phyloP scores from a whole-genome alignment of 2,113 vertebrate genomes.

The Podocnemis expansa region DNA sequence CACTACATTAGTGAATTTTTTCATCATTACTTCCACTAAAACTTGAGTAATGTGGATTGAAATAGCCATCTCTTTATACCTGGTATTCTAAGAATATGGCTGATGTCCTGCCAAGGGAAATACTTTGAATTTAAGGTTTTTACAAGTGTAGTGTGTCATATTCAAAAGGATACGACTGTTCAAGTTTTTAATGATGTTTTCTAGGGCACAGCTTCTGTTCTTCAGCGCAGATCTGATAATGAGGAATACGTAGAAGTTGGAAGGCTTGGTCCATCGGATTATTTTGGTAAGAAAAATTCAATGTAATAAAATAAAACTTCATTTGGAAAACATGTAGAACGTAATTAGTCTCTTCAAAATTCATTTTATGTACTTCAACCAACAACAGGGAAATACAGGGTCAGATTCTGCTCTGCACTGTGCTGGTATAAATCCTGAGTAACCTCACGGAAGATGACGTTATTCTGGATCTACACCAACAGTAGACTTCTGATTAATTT shows the following conservation, averaged over 20 bases:
- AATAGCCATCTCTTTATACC: neutral
- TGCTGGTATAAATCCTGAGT: neutral
- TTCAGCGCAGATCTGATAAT: conserved; percentile 94
- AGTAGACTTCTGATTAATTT: conserved; percentile 60
- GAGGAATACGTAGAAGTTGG: conserved; percentile 97
- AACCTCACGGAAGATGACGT: neutral
- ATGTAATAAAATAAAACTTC: neutral
- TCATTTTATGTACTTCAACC: neutral
- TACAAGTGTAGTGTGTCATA: neutral
- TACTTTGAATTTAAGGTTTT: neutral
- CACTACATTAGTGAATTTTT: neutral
- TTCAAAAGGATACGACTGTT: neutral
- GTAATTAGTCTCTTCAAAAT: neutral
- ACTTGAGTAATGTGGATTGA: neutral
- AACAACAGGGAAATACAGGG: neutral
- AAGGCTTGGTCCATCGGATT: conserved; percentile 95
- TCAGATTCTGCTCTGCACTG: neutral
- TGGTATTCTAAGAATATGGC: neutral
- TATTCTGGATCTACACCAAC: conserved; percentile 33
- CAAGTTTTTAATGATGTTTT: conserved; percentile 27
- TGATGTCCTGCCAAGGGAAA: neutral
- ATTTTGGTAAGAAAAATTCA: conserved; percentile 88
- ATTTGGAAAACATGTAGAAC: neutral
- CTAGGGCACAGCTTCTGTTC: conserved; percentile 94
- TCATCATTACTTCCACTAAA: neutral